Evolutionary conservation across 2,797 vertebrate species (phyloP).

Genomic region (Lepidocolaptes lacrymiger): DNA sequence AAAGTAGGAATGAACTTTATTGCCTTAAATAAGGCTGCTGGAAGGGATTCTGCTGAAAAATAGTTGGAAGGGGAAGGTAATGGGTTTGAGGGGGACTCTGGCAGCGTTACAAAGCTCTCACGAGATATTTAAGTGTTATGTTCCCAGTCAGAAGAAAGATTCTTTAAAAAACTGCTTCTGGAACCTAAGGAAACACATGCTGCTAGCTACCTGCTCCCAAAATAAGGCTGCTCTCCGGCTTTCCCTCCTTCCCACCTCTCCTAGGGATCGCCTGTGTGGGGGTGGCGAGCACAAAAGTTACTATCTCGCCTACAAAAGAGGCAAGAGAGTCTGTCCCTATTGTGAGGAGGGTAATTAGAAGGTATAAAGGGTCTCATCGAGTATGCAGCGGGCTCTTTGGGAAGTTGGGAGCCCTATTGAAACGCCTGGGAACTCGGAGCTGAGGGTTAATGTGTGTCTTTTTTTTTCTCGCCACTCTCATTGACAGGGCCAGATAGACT

Average conservation of each 20-base stretch:
- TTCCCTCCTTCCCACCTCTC: not conserved
- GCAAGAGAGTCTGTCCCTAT: slow-evolving; percentile 76
- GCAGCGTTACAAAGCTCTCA: not conserved
- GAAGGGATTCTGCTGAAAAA: not conserved
- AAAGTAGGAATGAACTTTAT: not conserved
- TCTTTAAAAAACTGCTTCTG: not conserved
- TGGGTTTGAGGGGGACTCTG: not conserved
- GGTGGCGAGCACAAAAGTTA: not conserved
- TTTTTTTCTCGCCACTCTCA: slow-evolving; percentile 67
- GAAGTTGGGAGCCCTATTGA: slow-evolving; percentile 85
- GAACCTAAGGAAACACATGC: accelerated
- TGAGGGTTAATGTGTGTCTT: slow-evolving; percentile 85
- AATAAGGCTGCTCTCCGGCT: not conserved
- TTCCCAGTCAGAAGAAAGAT: not conserved
- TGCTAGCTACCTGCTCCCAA: not conserved
- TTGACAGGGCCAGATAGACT: slow-evolving; percentile 87
- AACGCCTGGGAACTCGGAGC: slow-evolving; percentile 84
- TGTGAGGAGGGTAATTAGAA: slow-evolving; percentile 89
- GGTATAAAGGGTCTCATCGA: slow-evolving; percentile 89
- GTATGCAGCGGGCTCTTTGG: slow-evolving; percentile 90
- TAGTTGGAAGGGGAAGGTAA: not conserved
- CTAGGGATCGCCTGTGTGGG: not conserved
- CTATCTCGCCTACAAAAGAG: slow-evolving; percentile 51
- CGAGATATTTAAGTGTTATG: not conserved
- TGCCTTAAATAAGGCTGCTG: not conserved